These are phyloP conservation scores for Tiphia femorata DNA, from an alignment of 2,888 invertebrate genomes.

Conservation along the genomic window DNA sequence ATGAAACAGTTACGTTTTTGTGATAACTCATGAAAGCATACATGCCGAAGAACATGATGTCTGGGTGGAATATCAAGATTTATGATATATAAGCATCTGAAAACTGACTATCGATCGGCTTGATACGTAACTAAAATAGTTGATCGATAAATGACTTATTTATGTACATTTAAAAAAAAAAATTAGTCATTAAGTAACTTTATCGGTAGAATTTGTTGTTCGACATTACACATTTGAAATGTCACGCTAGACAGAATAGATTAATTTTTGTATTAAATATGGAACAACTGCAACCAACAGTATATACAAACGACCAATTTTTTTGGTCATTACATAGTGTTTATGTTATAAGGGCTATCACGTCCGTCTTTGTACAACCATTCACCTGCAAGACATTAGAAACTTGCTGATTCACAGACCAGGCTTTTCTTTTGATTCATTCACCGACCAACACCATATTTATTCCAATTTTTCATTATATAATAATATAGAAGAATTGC, in stretches of 20 bases:
- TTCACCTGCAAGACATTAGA: conserved; percentile 1
- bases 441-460: background rate
- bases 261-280: conserved; percentile 59
- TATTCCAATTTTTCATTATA: conserved; percentile 1
- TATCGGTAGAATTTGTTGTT: conserved; percentile 46
- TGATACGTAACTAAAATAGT: conserved; percentile 31
- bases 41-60: conserved; percentile 19
- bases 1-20: conserved; percentile 32
- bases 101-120: conserved; percentile 25
- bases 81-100: conserved; percentile 15
- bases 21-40: conserved; percentile 17
- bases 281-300: conserved; percentile 30
- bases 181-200: conserved; percentile 46
- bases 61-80: conserved; percentile 16
- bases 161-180: conserved; percentile 45
- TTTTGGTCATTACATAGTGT: background rate
- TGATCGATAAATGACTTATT: conserved; percentile 45
- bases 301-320: conserved; percentile 20
- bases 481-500: background rate
- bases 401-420: background rate
- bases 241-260: conserved; percentile 49
- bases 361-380: background rate
- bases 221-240: conserved; percentile 43
- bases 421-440: background rate
- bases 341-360: background rate